Base-by-base conservation (phyloP, 2,113 vertebrate species). In the Ptilonorhynchus violaceus region DNA sequence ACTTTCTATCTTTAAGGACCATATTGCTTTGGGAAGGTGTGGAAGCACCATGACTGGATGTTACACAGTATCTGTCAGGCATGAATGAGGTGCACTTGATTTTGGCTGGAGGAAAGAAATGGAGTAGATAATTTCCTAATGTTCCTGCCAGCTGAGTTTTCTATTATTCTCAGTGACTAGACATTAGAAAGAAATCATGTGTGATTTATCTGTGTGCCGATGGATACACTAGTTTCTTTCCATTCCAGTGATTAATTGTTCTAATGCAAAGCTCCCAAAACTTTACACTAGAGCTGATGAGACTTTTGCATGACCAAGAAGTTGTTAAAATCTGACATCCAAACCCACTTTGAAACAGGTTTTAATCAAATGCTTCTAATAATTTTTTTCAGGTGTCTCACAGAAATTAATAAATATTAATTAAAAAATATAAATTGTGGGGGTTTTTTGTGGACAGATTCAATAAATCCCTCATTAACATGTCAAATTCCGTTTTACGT, bases 161-260 rank as follows among this genome's bases (percentile, higher is more conserved):
- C 73, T 86, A 77, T 92, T 97, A 86, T 86, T 83, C 79, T 89
- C 67, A 28, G 67, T 76, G 66, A 82, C 58, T 82, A 78, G 84
- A 76, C 72, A 58, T 82, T 82, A 49, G 72, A 74, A 85, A 94
- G 88, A 89, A 94, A 79, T 93, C 67, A 86, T 74, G 50, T 85
- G 72, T 95, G 94, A 96, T 96, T 96, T 88, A 96, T 96, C 72
- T 96, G 17, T 72, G 70, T 93, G 77, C 37, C 87, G 76, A 79
- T 79, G 77, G 73, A 89, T 89, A 53, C 44, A 24, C 53, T 62
- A 75, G 44, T 72, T 96, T 82, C 79, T 79, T 86, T 85, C 89
- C 23, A 47, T 89, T 94, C 85, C 78, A 59, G 81, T 95, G 93
- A 97, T 93, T 94, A 93, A 97, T 92, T 93, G 81, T 60, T 93